These are phyloP conservation scores for Thereva unica DNA, from an alignment of 2,888 invertebrate species.

Conservation along the genomic window DNA sequence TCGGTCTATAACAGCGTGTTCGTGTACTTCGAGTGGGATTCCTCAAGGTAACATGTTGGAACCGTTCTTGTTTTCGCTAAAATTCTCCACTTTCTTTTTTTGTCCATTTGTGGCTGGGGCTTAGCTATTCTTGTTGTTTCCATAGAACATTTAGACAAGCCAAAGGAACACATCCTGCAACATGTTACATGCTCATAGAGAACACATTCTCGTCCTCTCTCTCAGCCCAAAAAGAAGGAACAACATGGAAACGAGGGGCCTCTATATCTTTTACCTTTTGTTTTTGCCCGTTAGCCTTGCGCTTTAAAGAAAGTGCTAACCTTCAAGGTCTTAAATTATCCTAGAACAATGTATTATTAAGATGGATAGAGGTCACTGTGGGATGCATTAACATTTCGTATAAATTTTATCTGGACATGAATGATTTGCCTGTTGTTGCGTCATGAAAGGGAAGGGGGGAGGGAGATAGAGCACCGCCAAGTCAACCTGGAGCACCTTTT, in stretches of 20 bases:
- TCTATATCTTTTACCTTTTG: slow-evolving; percentile 5
- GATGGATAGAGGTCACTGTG: slow-evolving; percentile 40
- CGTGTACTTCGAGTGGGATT: slow-evolving; percentile 10
- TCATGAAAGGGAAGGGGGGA: background rate
- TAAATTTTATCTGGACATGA: slow-evolving; percentile 37
- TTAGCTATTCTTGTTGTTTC: too few relatives aligned
- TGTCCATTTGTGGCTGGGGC: background rate
- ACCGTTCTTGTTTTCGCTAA: slow-evolving; percentile 8
- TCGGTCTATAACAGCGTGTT: slow-evolving; percentile 15
- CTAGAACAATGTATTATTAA: slow-evolving; percentile 37
- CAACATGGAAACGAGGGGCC: background rate
- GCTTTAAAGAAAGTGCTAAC: slow-evolving; percentile 1
- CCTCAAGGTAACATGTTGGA: background rate
- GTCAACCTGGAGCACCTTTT: background rate
- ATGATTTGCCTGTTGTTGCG: slow-evolving; percentile 20
- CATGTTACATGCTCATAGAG: slow-evolving; percentile 21
- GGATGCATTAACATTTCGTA: slow-evolving; percentile 41
- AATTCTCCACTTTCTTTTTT: slow-evolving; percentile 21
- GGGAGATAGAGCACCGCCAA: background rate
- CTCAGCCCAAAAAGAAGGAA: background rate
- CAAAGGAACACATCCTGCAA: slow-evolving; percentile 31
- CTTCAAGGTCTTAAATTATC: slow-evolving; percentile 15
- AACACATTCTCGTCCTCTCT: slow-evolving; percentile 19
- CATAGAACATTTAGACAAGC: slow-evolving; percentile 17
- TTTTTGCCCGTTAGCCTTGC: background rate